phyloP scores from a whole-genome alignment of 2,797 vertebrate genomes.

The Schizopygopsis pylzovi region DNA sequence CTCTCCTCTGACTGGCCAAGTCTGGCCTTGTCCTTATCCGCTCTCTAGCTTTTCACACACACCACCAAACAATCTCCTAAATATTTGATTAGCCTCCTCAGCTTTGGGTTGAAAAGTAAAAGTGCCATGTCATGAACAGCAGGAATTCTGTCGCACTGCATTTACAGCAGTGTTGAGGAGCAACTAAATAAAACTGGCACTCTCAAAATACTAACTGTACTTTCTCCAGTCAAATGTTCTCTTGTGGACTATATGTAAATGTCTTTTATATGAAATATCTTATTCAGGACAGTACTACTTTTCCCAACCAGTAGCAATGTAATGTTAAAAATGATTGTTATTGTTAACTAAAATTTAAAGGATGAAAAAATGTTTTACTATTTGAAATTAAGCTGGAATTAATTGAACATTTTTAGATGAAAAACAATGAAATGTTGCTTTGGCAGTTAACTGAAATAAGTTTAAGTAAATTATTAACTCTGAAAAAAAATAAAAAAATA shows the following conservation, averaged over 20 bases:
- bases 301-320: not conserved
- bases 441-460: no score
- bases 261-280: no score
- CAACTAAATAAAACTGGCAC: not conserved
- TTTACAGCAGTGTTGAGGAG: not conserved
- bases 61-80: not conserved
- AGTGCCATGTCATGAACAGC: not conserved
- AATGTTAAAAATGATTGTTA: not conserved
- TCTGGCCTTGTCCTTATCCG: not conserved
- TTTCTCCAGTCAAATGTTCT: no score
- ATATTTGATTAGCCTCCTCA: conserved; percentile 29
- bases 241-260: no score
- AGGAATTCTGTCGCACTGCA: not conserved
- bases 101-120: not conserved
- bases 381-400: not conserved
- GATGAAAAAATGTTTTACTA: not conserved
- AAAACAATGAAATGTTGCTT: no score
- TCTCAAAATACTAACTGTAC: not conserved
- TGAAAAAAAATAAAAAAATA: no score
- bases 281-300: not conserved
- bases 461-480: no score
- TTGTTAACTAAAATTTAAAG: not conserved
- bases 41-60: not conserved
- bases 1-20: not conserved
- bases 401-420: not conserved